Conservation (phyloP, 2,113 vertebrate genomes). For the Mungos mungo region DNA sequence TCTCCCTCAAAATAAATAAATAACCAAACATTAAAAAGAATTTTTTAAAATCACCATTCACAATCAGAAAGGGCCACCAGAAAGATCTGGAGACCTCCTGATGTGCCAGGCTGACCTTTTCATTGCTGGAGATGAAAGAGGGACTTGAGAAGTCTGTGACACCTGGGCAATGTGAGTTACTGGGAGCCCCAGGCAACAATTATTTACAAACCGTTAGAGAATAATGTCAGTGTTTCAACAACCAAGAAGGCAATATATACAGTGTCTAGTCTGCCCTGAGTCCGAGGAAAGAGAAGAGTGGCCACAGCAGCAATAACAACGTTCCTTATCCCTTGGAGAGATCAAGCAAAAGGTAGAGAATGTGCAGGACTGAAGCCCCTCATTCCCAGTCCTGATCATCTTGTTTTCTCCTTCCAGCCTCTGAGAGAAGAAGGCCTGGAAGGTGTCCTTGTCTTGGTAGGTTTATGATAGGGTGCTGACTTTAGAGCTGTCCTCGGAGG, state of each 20-base stretch:
- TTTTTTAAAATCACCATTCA: neutral
- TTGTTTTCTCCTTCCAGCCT: neutral
- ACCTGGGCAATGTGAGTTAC: neutral
- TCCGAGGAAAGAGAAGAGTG: neutral
- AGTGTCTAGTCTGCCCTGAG: neutral
- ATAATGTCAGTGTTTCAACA: neutral
- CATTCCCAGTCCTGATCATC: neutral
- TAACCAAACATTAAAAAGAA: too few species aligned
- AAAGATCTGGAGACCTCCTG: neutral
- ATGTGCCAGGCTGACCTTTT: neutral
- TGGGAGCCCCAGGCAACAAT: neutral
- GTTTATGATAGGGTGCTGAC: neutral
- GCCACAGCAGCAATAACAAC: neutral
- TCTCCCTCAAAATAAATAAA: too few species aligned
- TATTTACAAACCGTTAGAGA: neutral
- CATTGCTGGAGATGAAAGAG: neutral
- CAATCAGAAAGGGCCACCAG: neutral
- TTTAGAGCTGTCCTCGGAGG: neutral
- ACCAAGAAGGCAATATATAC: neutral
- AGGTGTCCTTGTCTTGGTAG: neutral
- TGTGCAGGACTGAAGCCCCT: neutral
- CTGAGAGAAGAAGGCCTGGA: neutral
- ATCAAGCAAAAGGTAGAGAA: neutral
- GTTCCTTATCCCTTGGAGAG: neutral
- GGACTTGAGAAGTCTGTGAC: neutral